Conservation (phyloP, 2,888 invertebrate species). For the Uropetala carovei region DNA sequence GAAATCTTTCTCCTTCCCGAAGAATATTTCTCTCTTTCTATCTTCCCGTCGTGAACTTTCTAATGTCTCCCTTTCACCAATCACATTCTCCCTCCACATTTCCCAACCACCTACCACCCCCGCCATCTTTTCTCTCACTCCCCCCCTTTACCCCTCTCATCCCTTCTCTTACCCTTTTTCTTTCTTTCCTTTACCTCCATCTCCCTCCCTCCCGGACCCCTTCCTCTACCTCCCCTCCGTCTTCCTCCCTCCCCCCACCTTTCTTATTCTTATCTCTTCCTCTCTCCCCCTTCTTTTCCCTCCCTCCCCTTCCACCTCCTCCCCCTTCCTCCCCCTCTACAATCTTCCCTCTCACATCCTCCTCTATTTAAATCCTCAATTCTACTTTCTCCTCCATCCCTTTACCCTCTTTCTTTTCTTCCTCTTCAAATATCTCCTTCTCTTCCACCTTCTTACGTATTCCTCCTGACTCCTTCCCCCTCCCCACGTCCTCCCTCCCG, state of each 20-base stretch:
- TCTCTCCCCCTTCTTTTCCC: neutral
- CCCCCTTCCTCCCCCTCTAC: neutral
- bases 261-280: neutral
- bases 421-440: neutral
- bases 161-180: neutral
- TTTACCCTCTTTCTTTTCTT: neutral
- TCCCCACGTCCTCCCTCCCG: neutral
- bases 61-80: constrained; percentile 18
- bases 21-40: neutral
- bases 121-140: neutral
- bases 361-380: neutral
- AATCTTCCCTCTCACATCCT: neutral
- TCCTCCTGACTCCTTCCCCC: neutral
- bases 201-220: neutral
- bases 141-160: neutral
- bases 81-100: neutral
- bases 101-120: neutral
- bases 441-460: neutral
- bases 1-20: constrained; percentile 6
- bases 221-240: neutral
- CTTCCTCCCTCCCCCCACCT: neutral
- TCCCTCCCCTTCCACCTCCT: no score
- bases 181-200: neutral
- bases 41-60: constrained; percentile 10
- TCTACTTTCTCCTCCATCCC: neutral